A percentile compares a stretch with the other conserved stretches of the same genome.
Conservation (phyloP, 2,888 invertebrate genomes). For the Lycocerus yunnanus region DNA sequence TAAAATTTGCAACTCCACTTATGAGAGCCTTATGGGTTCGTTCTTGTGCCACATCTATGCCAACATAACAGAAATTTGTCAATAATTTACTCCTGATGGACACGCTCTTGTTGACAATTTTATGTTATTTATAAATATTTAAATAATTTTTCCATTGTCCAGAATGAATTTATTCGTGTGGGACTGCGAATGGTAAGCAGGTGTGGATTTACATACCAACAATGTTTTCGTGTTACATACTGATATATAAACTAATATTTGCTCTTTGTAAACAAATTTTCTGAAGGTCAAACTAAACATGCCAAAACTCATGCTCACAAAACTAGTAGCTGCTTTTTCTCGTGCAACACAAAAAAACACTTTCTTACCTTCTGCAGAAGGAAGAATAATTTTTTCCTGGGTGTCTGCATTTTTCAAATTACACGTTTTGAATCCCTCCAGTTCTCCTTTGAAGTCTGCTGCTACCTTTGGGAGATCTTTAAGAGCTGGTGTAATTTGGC, state of each 20-base stretch:
- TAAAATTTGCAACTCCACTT: conserved; percentile 77
- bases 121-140: neutral
- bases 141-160: neutral
- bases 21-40: conserved; percentile 77
- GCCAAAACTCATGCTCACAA: conserved; percentile 8
- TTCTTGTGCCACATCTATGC: conserved; percentile 74
- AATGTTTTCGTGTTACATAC: neutral
- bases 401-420: conserved; percentile 88
- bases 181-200: conserved; percentile 19
- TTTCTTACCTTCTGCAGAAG: conserved; percentile 84
- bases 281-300: neutral
- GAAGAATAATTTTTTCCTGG: conserved; percentile 89
- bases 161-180: neutral
- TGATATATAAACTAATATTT: neutral
- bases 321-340: neutral
- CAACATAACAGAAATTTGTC: neutral
- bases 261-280: neutral
- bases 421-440: conserved; percentile 88
- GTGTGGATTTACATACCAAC: conserved; percentile 16
- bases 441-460: conserved; percentile 84
- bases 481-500: conserved; percentile 68
- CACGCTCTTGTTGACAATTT: neutral
- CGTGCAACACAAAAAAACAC: neutral
- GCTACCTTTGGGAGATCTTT: conserved; percentile 92
- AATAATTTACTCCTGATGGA: neutral